Evolutionary conservation across 1,140 invertebrate genomes (phyloP).

Genomic region (Nebria ingens): DNA sequence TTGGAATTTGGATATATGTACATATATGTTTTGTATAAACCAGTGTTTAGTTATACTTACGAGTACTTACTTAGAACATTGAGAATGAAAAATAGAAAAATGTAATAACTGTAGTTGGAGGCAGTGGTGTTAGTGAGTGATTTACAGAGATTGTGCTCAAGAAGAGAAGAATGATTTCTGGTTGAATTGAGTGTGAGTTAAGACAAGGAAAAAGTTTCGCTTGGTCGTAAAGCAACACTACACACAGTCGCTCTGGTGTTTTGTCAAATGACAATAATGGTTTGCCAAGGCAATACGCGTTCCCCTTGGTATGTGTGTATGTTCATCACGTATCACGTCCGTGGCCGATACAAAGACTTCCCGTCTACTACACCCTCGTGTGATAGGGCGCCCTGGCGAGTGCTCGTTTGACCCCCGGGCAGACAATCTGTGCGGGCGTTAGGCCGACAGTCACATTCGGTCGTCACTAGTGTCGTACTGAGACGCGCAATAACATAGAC

Average conservation of each 20-base stretch:
- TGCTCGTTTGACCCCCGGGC: not conserved
- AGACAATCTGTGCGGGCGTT: not conserved
- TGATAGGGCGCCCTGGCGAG: not conserved
- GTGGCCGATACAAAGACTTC: not conserved
- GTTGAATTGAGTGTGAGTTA: not conserved
- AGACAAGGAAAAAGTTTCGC: not conserved
- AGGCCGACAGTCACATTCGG: not conserved
- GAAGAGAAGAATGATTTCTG: too few relatives aligned
- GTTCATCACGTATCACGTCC: constrained; percentile 3
- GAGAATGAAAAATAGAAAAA: too few relatives aligned
- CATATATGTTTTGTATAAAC: too few relatives aligned
- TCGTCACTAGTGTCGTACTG: not conserved
- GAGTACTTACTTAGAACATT: too few relatives aligned
- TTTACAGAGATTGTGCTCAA: too few relatives aligned
- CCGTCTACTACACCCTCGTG: not conserved
- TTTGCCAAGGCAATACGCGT: not conserved
- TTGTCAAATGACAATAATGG: constrained; percentile 5
- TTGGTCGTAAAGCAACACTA: not conserved
- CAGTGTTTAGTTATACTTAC: too few relatives aligned
- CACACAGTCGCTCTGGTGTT: not conserved
- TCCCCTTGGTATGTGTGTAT: constrained; percentile 1
- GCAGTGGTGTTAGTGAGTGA: too few relatives aligned
- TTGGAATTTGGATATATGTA: too few relatives aligned
- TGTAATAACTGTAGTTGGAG: too few relatives aligned
- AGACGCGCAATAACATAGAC: too few relatives aligned